Evolutionary conservation across 1,140 invertebrate species (phyloP).

Genomic region (Ostrea denselamellosa): DNA sequence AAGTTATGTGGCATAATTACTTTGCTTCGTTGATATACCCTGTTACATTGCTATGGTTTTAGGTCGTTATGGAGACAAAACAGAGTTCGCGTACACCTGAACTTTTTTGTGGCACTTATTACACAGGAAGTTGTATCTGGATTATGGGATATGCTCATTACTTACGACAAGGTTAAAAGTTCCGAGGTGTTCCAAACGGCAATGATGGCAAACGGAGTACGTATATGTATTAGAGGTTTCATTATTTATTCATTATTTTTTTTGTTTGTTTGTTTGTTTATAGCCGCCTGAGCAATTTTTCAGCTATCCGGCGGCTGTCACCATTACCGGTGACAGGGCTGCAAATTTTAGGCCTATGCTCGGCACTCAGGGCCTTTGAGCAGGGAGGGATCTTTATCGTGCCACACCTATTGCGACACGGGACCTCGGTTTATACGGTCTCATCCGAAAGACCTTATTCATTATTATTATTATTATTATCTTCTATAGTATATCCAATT

Average conservation of each 20-base stretch:
- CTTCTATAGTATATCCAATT: not conserved
- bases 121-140: slow-evolving; percentile 74
- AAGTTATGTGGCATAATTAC: not conserved
- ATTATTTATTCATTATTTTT: too few relatives aligned
- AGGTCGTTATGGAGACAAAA: slow-evolving; percentile 77
- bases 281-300: too few relatives aligned
- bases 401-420: too few relatives aligned
- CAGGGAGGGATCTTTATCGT: too few relatives aligned
- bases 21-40: not conserved
- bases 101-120: slow-evolving; percentile 73
- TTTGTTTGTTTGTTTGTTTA: too few relatives aligned
- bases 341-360: too few relatives aligned
- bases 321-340: too few relatives aligned
- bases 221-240: slow-evolving; percentile 25
- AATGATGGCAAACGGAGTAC: slow-evolving; percentile 68
- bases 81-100: slow-evolving; percentile 74
- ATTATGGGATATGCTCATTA: slow-evolving; percentile 81
- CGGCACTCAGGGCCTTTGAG: too few relatives aligned
- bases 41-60: slow-evolving; percentile 53
- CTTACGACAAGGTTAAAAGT: slow-evolving; percentile 67
- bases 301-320: too few relatives aligned
- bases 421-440: too few relatives aligned
- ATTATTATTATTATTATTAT: slow-evolving; percentile 44
- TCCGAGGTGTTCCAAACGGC: slow-evolving; percentile 57
- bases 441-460: too few relatives aligned